Percentiles rank a stretch among this genome's conserved stretches.
Evolutionary conservation across 92 coral and sea anemone species (phyloP).

Genomic region (Porites rus): DNA sequence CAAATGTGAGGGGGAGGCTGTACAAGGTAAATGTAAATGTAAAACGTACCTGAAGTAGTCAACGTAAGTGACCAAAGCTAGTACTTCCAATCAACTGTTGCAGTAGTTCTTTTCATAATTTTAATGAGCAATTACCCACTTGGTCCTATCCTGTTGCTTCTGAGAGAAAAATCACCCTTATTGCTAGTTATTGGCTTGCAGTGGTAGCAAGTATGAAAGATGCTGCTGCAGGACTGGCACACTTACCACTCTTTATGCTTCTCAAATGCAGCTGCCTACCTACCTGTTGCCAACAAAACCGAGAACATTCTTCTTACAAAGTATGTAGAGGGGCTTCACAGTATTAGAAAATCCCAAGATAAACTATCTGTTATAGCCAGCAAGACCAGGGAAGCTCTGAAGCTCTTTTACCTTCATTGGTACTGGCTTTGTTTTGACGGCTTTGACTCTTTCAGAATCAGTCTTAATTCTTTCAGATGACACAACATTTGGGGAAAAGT

Average conservation of each 20-base stretch:
- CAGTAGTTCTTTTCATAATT: conserved; percentile 72
- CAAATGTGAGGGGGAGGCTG: too few relatives aligned
- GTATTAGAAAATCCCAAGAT: neutral
- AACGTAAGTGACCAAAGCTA: conserved; percentile 42
- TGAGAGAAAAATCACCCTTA: conserved; percentile 54
- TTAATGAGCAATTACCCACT: conserved; percentile 57
- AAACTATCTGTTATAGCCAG: neutral
- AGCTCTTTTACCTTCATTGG: too few relatives aligned
- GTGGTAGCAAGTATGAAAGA: conserved; percentile 28
- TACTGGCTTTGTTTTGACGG: conserved; percentile 5
- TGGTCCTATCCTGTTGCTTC: conserved; percentile 54
- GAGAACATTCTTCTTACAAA: conserved; percentile 27
- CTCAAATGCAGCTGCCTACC: conserved; percentile 30
- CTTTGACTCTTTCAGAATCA: conserved; percentile 23
- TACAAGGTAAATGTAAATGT: neutral
- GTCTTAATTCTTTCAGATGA: conserved; percentile 24
- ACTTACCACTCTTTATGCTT: conserved; percentile 35
- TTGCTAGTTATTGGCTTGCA: conserved; percentile 60
- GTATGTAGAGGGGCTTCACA: neutral
- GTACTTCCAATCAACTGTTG: conserved; percentile 60
- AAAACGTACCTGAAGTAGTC: conserved; percentile 59
- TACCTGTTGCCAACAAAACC: conserved; percentile 28
- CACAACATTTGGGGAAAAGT: neutral
- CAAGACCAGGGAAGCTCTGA: neutral
- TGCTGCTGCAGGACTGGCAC: conserved; percentile 53